A percentile compares a stretch with the other conserved stretches of the same genome.
Conservation (phyloP, 2,113 vertebrate species). For the Mormyrus lacerda region DNA sequence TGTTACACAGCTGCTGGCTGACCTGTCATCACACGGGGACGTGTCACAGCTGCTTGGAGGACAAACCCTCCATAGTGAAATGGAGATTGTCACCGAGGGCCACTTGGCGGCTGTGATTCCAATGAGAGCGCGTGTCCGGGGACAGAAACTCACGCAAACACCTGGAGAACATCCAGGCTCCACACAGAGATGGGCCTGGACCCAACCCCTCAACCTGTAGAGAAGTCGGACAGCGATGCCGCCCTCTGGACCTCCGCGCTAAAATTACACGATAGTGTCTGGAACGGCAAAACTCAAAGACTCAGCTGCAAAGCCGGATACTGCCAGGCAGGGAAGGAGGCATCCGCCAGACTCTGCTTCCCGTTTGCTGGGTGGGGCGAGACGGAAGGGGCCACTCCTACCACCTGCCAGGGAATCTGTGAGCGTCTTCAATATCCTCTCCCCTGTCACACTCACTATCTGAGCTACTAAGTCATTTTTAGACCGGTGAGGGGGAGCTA, state of each 20-base stretch:
- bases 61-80: not conserved
- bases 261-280: not conserved
- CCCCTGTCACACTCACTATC: not conserved
- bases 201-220: not conserved
- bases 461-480: conserved; percentile 3
- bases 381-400: not conserved
- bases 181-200: not conserved
- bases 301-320: not conserved
- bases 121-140: not conserved
- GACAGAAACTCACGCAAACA: not conserved
- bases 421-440: not conserved
- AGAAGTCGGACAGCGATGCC: not conserved
- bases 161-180: not conserved
- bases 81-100: not conserved
- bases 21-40: not conserved
- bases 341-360: not conserved
- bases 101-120: not conserved
- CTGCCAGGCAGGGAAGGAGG: not conserved
- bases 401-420: not conserved
- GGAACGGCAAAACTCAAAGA: not conserved
- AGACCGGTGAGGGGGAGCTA: not conserved
- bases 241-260: not conserved
- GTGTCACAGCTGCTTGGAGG: not conserved
- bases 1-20: not conserved
- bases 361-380: not conserved